Conservation (phyloP, 1,140 invertebrate genomes). For the Harpegnathos saltator region DNA sequence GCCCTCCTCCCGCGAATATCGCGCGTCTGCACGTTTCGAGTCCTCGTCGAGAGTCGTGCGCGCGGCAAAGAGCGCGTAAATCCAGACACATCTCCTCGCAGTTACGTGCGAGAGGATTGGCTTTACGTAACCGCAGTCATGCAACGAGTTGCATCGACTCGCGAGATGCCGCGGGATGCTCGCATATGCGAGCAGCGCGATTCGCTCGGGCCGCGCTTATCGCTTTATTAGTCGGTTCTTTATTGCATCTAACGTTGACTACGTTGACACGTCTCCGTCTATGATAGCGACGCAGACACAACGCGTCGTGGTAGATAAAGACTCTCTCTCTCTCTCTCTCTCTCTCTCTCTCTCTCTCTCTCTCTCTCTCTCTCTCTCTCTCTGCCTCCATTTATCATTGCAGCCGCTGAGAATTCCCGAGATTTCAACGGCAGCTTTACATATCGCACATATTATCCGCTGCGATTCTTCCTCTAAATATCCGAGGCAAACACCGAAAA, state of each 20-base stretch:
- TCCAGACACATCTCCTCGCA: conserved; percentile 21
- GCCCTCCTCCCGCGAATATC: too few relatives aligned
- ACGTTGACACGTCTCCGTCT: conserved; percentile 43
- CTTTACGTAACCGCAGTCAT: conserved; percentile 68
- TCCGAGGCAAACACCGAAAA: not conserved
- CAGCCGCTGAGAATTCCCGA: not conserved
- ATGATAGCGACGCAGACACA: conserved; percentile 19
- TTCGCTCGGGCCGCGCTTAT: conserved; percentile 66
- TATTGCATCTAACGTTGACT: conserved; percentile 64
- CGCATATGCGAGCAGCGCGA: conserved; percentile 62
- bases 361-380: too few relatives aligned
- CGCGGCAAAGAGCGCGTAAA: conserved; percentile 14
- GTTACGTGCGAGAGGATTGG: conserved; percentile 62
- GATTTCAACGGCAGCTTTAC: not conserved
- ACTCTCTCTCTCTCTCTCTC: too few relatives aligned
- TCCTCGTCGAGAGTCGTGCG: not conserved
- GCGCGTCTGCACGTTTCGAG: not conserved
- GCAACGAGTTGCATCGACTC: conserved; percentile 40
- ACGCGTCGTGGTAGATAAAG: conserved; percentile 35
- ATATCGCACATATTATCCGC: not conserved
- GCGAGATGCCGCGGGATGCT: conserved; percentile 26
- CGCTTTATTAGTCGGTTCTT: conserved; percentile 70
- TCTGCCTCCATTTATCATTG: too few relatives aligned
- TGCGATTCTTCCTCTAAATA: not conserved
- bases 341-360: too few relatives aligned